Evolutionary conservation across 37 sponge, comb jelly and placozoan genomes (phyloP).

Genomic region (Halichondria panicea): DNA sequence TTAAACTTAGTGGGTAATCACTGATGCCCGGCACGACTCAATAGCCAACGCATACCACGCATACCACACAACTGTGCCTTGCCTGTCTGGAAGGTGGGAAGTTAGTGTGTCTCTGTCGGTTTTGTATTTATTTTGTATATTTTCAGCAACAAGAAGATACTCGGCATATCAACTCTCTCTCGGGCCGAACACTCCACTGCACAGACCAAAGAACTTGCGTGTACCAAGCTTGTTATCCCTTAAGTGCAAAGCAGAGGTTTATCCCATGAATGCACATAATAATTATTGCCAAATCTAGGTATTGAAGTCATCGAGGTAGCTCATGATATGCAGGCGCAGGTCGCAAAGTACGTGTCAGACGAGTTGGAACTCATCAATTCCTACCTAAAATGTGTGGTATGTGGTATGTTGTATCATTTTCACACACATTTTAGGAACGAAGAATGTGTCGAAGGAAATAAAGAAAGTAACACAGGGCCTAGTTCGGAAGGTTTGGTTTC

Average conservation of each 20-base stretch:
- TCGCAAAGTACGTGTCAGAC: background rate
- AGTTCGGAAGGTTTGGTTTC: no score
- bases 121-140: background rate
- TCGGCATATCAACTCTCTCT: slow-evolving; percentile 6
- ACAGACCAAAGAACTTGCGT: slow-evolving; percentile 21
- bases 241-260: slow-evolving; percentile 4
- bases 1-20: slow-evolving; percentile 9
- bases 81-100: slow-evolving; percentile 19
- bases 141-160: slow-evolving; percentile 15
- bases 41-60: slow-evolving; percentile 16
- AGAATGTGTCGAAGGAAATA: no score
- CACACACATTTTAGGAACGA: no score
- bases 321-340: slow-evolving; percentile 13
- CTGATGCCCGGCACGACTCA: slow-evolving; percentile 15
- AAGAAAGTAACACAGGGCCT: no score
- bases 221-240: slow-evolving; percentile 17
- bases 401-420: no score
- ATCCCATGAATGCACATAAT: no score
- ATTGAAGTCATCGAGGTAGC: slow-evolving; percentile 18
- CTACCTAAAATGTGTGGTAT: no score
- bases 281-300: no score
- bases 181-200: slow-evolving; percentile 2
- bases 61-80: slow-evolving; percentile 15
- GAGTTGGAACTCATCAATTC: slow-evolving; percentile 3
- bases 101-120: background rate